Evolutionary conservation across 1,140 invertebrate species (phyloP).

Genomic region (Diprion similis): DNA sequence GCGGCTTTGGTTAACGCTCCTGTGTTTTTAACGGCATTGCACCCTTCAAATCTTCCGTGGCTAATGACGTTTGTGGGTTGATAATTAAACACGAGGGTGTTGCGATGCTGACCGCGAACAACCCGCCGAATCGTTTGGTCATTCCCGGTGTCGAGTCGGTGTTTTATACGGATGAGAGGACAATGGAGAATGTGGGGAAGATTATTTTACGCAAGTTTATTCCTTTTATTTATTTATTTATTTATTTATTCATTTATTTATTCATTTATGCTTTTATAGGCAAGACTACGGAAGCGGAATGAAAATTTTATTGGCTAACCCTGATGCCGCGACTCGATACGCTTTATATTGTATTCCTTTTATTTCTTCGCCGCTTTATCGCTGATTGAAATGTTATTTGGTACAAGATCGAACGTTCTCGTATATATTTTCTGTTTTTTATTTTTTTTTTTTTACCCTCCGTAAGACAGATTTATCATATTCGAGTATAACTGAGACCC

Average conservation of each 20-base stretch:
- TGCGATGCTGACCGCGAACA: neutral
- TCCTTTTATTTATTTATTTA: too few species aligned
- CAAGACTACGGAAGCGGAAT: too few species aligned
- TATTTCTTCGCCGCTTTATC: neutral
- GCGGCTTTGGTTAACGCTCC: neutral
- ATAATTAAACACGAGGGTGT: neutral
- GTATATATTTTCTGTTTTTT: neutral
- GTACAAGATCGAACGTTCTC: neutral
- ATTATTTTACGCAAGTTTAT: too few species aligned
- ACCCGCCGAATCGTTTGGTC: neutral
- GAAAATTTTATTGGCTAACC: too few species aligned
- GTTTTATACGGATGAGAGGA: too few species aligned
- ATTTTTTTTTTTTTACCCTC: neutral
- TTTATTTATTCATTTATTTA: too few species aligned
- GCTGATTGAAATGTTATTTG: slow-evolving; percentile 3
- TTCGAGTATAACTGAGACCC: neutral
- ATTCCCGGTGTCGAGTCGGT: neutral
- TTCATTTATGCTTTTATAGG: too few species aligned
- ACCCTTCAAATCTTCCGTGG: neutral
- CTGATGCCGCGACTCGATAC: too few species aligned
- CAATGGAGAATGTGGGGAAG: too few species aligned
- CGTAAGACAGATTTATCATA: slow-evolving; percentile 1
- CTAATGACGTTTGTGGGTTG: neutral
- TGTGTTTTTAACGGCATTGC: neutral
- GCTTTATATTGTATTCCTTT: too few species aligned